Base-by-base conservation (phyloP, 2,888 invertebrate genomes). In the Mythimna impura region DNA sequence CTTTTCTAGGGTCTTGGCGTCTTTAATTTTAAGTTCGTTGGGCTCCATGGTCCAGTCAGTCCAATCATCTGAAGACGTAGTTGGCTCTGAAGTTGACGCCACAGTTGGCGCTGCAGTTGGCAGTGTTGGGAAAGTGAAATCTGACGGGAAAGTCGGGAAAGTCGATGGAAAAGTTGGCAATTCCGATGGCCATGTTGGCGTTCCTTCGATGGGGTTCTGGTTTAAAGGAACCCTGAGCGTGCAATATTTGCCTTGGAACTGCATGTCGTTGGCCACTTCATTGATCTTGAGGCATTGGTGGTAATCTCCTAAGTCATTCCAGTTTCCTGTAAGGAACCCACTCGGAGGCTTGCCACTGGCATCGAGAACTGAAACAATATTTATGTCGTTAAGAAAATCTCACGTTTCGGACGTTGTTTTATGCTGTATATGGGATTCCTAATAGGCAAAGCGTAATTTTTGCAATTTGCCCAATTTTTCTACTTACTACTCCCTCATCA, bases 211-310 rank as follows among this genome's bases (percentile, higher is more conserved):
- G 6, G 82, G 83, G 1, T 87, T 71, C 63, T 91, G 89, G 3
- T 87, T 62, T 0, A 92, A 20, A 0, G 92, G 90, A 1, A 91
- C 54, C 0, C 73, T 81, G 17, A 93, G 87, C 20, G 93, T 88
- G 76, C 96, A 95, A 82, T 96, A 96, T 87, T 96, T 95, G 3
- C 96, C 96, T 63, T 93, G 89, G 47, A 96, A 91, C 1, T 87
- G 78, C 78, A 89, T 87, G 22, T 87, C 73, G 22, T 89, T 65
- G 0, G 80, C 62, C 2, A 75, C 12, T 61, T 88, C 63, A 78
- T 91, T 73, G 55, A 92, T 91, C 63, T 73, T 71, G 47, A 94
- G 85, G 66, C 94, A 94, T 86, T 93, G 91, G 73, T 87, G 85
- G 73, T 93, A 94, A 80, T 93, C 93, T 2, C 96, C 96, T 0